These are phyloP conservation scores for Plebejus melissa DNA, from an alignment of 2,888 invertebrate genomes.

Conservation along the genomic window DNA sequence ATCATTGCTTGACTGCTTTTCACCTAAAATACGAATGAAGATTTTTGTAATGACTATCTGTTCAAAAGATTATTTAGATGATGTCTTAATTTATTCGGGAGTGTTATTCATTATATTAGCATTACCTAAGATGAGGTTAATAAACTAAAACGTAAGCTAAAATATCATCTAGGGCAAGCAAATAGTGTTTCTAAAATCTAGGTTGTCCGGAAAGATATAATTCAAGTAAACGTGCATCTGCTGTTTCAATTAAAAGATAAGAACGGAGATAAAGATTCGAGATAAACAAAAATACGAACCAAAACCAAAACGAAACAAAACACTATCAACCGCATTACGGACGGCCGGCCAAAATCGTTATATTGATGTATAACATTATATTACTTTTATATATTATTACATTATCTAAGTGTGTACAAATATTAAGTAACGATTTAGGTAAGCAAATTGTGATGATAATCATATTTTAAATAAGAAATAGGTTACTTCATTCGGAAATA, in stretches of 20 bases:
- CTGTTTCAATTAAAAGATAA: neutral
- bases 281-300: conserved; percentile 26
- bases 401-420: conserved; percentile 16
- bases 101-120: too few relatives aligned
- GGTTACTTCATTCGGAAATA: conserved; percentile 2
- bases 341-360: neutral
- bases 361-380: neutral
- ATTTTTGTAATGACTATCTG: neutral
- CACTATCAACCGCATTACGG: conserved; percentile 22
- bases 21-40: conserved; percentile 45
- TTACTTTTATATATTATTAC: conserved; percentile 21
- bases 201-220: neutral
- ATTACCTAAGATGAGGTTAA: neutral
- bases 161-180: neutral
- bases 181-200: neutral
- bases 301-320: conserved; percentile 24
- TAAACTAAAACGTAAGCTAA: neutral
- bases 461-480: conserved; percentile 2
- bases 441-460: neutral
- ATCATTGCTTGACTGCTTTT: conserved; percentile 61
- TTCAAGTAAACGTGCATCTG: neutral
- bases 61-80: neutral
- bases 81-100: too few relatives aligned
- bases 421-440: conserved; percentile 8
- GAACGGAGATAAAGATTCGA: neutral